A percentile compares a stretch with the other conserved stretches of the same genome.
Conservation (phyloP, 2,888 invertebrate genomes). For the Calliopum simillimum region DNA sequence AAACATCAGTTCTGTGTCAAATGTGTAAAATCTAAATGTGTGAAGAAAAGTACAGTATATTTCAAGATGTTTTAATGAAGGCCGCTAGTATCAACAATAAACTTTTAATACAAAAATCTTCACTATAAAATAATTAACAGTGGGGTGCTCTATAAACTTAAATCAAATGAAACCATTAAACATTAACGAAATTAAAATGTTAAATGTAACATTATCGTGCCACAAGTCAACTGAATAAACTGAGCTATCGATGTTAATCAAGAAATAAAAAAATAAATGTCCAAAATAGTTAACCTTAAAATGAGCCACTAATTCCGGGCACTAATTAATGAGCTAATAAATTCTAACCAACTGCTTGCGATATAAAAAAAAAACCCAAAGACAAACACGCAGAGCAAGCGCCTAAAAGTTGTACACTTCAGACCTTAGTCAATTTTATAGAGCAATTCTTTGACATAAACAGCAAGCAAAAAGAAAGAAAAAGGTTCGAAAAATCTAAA, state of each 20-base stretch:
- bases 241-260: background rate
- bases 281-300: constrained; percentile 12
- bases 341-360: constrained; percentile 15
- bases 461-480: too few species aligned
- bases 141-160: background rate
- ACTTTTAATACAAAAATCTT: too few species aligned
- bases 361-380: background rate
- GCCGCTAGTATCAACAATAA: too few species aligned
- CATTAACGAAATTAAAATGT: background rate
- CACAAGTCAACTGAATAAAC: background rate
- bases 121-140: background rate
- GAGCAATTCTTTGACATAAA: background rate
- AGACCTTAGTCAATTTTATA: background rate
- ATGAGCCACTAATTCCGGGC: constrained; percentile 29
- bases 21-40: too few species aligned
- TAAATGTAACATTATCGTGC: background rate
- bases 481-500: background rate
- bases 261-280: too few species aligned
- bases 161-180: background rate
- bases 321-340: constrained; percentile 31
- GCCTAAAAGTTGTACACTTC: background rate
- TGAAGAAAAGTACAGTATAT: too few species aligned
- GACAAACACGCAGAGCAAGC: constrained; percentile 16
- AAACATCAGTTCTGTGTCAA: too few species aligned
- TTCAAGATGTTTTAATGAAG: too few species aligned